A percentile compares a stretch with the other conserved stretches of the same genome.
phyloP scores from a whole-genome alignment of 2,797 vertebrate genomes.

The Alectoris magna region DNA sequence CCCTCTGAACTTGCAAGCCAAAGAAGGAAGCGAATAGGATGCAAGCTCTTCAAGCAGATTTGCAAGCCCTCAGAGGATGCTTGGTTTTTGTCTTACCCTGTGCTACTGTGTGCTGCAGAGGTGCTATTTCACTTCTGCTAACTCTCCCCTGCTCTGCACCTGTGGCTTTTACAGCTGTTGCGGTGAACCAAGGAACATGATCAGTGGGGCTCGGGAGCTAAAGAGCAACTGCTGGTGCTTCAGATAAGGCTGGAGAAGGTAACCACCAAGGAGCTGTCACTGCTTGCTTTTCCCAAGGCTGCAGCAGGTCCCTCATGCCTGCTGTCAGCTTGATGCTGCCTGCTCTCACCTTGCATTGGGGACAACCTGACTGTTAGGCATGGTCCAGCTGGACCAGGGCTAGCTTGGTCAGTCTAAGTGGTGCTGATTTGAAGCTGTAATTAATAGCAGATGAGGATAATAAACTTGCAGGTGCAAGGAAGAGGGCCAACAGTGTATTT shows the following conservation, averaged over 20 bases:
- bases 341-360: fast-evolving
- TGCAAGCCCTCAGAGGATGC: background rate
- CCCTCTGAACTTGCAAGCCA: background rate
- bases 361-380: background rate
- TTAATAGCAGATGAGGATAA: constrained; percentile 24
- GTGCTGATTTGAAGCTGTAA: constrained; percentile 15
- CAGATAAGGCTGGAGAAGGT: background rate
- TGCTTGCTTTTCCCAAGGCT: background rate
- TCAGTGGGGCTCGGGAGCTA: background rate
- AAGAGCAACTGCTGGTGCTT: background rate
- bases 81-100: background rate
- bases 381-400: background rate
- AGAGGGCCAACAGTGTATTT: background rate
- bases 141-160: background rate
- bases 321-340: background rate
- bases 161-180: background rate
- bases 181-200: background rate
- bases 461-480: background rate
- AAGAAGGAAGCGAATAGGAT: background rate
- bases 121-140: background rate
- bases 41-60: background rate
- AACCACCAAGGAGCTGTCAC: background rate
- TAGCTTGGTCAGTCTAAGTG: background rate
- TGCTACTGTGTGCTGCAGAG: background rate
- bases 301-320: background rate